Percentiles rank a stretch among this genome's conserved stretches.
Conservation (phyloP, 2,113 vertebrate species). For the Ranitomeya variabilis region DNA sequence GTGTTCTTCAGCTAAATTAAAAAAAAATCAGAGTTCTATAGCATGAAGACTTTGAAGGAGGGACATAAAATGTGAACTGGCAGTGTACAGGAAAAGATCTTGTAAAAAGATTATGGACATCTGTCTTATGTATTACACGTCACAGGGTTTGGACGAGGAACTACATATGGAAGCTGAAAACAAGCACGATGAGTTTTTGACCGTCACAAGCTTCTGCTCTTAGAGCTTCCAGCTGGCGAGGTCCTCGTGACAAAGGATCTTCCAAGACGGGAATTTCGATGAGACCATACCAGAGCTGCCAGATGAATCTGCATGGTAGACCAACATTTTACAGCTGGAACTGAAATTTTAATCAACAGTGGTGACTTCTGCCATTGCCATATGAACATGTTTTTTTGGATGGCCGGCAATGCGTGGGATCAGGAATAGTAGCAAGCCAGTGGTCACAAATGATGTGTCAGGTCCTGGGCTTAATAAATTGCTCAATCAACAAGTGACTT, state of each 20-base stretch:
- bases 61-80: constrained; percentile 41
- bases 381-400: constrained; percentile 34
- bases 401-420: neutral
- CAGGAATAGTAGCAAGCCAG: too few relatives aligned
- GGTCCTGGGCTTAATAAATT: neutral
- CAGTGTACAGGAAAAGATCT: constrained; percentile 39
- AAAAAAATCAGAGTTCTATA: constrained; percentile 23
- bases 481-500: neutral
- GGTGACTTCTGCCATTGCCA: constrained; percentile 32
- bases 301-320: constrained; percentile 16
- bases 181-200: constrained; percentile 22
- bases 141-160: constrained; percentile 22
- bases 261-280: constrained; percentile 19
- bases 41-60: neutral
- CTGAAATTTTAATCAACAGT: constrained; percentile 37
- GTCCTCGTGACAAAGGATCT: constrained; percentile 12
- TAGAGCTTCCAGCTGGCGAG: constrained; percentile 30
- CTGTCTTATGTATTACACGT: constrained; percentile 52
- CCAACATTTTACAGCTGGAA: constrained; percentile 17
- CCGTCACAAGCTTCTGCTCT: neutral
- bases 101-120: constrained; percentile 53
- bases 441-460: constrained; percentile 39
- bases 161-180: constrained; percentile 30
- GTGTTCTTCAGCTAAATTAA: constrained; percentile 11
- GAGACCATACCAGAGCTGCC: constrained; percentile 28